Evolutionary conservation across 2,797 vertebrate genomes (phyloP), one percentile per base, ranked within the genome.

Genomic region (Paratrypauchen microcephalus): DNA sequence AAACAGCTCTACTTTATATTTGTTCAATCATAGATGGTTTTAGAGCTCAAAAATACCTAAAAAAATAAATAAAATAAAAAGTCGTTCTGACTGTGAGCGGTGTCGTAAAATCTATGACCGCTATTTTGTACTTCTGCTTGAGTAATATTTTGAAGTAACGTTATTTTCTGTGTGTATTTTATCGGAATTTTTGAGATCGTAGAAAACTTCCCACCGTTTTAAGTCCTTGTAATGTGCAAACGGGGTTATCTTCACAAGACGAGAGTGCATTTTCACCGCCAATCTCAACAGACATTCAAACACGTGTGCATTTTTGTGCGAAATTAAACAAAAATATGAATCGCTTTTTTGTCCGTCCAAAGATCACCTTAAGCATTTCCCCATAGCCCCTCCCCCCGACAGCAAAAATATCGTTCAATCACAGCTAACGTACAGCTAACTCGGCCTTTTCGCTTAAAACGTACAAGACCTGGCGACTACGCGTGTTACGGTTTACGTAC

Each of bases 371-470:
- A 80, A 85, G 78, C 89, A 80, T 83, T 65, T 52, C 32, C 65
- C 75, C 64, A 3, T 26, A 55, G 6, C 54, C 32, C 58, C 19
- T 5, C 1, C 54, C 73, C 1, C 54, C 73, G 57, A 70, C 83
- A 84, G 72, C 87, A 90, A 91, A 93, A 92, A 91, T 89, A 91
- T 87, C 84, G 84, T 89, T 88, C 89, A 82, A 87, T 86, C 86
- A 21, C n/a, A 81, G 86, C 83, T 90, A 91, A 78, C 75, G 76
- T 90, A 89, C 80, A 90, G 68, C 80, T 90, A 82, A 68, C 71
- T 70, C 67, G 71, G 48, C n/a, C 70, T 45, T 4, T 5, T 15
- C 56, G 56, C 32, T 80, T 63, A 70, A 0, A 41, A 24, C 64
- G 73, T 68, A 75, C 68, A 77, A 65, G 69, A 79, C 84, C 85